Conservation (phyloP, 2,888 invertebrate genomes). For the Scrobipalpa atriplicella region DNA sequence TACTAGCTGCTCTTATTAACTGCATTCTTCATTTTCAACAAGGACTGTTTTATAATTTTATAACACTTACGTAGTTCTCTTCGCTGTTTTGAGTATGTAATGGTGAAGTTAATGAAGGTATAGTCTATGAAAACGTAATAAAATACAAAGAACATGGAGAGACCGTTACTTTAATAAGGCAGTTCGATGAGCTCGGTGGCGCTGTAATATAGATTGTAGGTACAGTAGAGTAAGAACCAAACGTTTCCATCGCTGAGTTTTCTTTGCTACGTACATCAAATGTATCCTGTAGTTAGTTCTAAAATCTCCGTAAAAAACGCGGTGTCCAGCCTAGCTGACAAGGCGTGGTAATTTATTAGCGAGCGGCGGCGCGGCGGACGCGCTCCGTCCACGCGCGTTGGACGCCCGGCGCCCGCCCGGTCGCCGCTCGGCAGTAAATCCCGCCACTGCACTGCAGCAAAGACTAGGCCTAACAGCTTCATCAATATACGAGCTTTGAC, state of each 20-base stretch:
- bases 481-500: not conserved
- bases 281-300: not conserved
- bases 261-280: too few relatives aligned
- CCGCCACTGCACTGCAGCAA: constrained; percentile 33
- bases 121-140: too few relatives aligned
- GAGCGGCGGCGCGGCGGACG: constrained; percentile 58
- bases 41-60: not conserved
- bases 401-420: constrained; percentile 32
- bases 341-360: constrained; percentile 67
- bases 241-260: too few relatives aligned
- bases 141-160: too few relatives aligned
- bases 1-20: not conserved
- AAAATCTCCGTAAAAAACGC: constrained; percentile 3
- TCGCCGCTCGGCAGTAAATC: constrained; percentile 52
- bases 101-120: too few relatives aligned
- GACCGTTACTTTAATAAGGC: too few relatives aligned
- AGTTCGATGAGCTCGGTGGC: too few relatives aligned
- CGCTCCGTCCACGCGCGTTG: constrained; percentile 64
- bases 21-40: not conserved
- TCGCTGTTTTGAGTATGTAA: not conserved
- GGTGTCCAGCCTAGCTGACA: constrained; percentile 45
- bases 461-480: not conserved
- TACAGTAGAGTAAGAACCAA: too few relatives aligned
- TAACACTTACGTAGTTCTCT: not conserved
- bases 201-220: too few relatives aligned